phyloP scores from a whole-genome alignment of 2,797 vertebrate genomes.

The Rhynchotus rufescens region DNA sequence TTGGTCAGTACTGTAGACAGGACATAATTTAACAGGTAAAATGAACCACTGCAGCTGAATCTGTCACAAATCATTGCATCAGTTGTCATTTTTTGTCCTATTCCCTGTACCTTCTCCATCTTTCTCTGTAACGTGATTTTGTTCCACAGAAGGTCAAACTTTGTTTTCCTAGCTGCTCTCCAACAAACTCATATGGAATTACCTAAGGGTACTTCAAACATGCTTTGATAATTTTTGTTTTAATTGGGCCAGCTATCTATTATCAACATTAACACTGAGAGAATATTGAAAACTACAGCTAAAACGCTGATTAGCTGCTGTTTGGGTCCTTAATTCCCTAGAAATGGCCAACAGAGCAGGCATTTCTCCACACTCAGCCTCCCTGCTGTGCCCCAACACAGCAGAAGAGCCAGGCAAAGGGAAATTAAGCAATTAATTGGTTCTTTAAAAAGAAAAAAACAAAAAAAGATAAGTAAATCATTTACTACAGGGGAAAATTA shows the following conservation, averaged over 20 bases:
- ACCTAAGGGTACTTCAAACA: slow-evolving; percentile 72
- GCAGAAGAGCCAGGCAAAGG: slow-evolving; percentile 44
- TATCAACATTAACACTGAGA: slow-evolving; percentile 69
- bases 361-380: slow-evolving; percentile 52
- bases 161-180: slow-evolving; percentile 56
- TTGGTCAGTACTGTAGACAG: not conserved
- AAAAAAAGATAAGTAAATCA: not conserved
- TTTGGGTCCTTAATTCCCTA: slow-evolving; percentile 49
- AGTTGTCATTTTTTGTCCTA: not conserved
- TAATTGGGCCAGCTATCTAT: slow-evolving; percentile 72
- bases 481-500: slow-evolving; percentile 19
- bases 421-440: slow-evolving; percentile 69
- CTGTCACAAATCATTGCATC: not conserved
- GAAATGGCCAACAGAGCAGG: slow-evolving; percentile 47
- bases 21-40: slow-evolving; percentile 19
- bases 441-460: not conserved
- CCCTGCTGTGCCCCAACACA: slow-evolving; percentile 49
- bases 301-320: slow-evolving; percentile 64
- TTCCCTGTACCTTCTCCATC: not conserved
- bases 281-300: slow-evolving; percentile 64
- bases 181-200: slow-evolving; percentile 38
- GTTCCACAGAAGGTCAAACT: slow-evolving; percentile 61
- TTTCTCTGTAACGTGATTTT: not conserved
- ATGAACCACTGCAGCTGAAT: not conserved
- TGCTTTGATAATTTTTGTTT: slow-evolving; percentile 71